Conservation (phyloP, 2,113 vertebrate genomes). For the Cynoglossus semilaevis region DNA sequence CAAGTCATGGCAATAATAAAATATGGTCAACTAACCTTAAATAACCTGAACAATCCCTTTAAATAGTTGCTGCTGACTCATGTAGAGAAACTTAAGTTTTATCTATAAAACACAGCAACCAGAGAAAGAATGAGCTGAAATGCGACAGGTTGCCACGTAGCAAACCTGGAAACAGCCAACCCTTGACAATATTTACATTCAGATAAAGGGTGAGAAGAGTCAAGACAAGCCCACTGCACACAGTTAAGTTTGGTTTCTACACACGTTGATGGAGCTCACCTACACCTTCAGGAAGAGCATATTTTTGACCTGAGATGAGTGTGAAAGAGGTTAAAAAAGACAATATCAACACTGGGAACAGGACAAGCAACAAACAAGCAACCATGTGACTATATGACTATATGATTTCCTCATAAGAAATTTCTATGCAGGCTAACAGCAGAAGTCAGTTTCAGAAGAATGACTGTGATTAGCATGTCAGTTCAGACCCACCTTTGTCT, state of each 20-base stretch:
- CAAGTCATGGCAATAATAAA: too few species aligned
- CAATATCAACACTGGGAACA: slow-evolving; percentile 56
- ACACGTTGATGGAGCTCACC: slow-evolving; percentile 76
- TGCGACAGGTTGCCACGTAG: slow-evolving; percentile 12
- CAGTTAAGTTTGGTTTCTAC: slow-evolving; percentile 46
- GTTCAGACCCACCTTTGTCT: slow-evolving; percentile 88
- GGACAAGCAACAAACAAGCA: slow-evolving; percentile 21
- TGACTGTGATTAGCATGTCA: neutral
- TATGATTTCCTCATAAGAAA: too few species aligned
- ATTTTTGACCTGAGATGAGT: slow-evolving; percentile 81
- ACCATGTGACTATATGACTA: slow-evolving; percentile 6
- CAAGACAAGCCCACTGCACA: slow-evolving; percentile 55
- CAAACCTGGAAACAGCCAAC: slow-evolving; percentile 29
- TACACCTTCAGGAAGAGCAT: slow-evolving; percentile 79
- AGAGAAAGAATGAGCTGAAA: slow-evolving; percentile 25
- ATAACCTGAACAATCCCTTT: neutral
- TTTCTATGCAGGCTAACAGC: too few species aligned
- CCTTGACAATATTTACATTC: slow-evolving; percentile 52
- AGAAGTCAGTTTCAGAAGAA: slow-evolving; percentile 7
- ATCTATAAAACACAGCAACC: neutral
- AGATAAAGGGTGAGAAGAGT: slow-evolving; percentile 43
- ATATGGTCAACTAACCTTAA: too few species aligned
- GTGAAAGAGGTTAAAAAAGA: slow-evolving; percentile 54
- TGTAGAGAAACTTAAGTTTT: too few species aligned
- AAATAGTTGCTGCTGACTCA: slow-evolving; percentile 17